phyloP scores from a whole-genome alignment of 2,113 vertebrate species.

The Myiopsitta monachus region DNA sequence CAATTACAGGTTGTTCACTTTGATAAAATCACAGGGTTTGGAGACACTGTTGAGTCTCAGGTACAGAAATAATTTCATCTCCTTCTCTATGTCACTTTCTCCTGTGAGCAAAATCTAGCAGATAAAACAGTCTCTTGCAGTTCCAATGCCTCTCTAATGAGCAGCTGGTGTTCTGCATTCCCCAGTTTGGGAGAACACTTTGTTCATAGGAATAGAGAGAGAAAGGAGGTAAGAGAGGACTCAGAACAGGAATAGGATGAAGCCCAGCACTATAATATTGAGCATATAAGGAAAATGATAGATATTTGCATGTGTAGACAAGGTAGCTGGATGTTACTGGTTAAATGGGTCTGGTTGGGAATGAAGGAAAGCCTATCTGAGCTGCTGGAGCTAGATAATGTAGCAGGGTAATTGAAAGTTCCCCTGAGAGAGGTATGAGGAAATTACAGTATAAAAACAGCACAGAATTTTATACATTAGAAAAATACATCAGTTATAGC shows the following conservation, averaged over 20 bases:
- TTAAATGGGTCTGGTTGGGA: neutral
- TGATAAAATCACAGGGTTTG: constrained; percentile 19
- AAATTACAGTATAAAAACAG: neutral
- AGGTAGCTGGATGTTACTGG: neutral
- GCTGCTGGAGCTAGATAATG: neutral
- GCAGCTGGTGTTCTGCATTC: neutral
- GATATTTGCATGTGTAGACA: neutral
- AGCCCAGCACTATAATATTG: neutral
- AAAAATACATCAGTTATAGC: neutral
- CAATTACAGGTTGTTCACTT: constrained; percentile 37
- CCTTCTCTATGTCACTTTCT: neutral
- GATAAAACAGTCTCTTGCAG: neutral
- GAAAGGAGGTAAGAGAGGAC: neutral
- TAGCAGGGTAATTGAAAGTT: neutral
- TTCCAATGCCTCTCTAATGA: neutral
- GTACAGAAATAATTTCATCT: neutral
- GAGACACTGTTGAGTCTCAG: constrained; percentile 3
- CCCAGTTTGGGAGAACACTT: neutral
- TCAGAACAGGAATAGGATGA: neutral
- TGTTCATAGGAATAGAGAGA: neutral
- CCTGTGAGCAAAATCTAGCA: neutral
- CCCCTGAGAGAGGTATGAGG: neutral
- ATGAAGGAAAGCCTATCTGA: neutral
- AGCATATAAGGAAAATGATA: neutral
- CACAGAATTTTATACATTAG: neutral